Conservation (phyloP, 2,113 vertebrate genomes). For the Hylia prasina region DNA sequence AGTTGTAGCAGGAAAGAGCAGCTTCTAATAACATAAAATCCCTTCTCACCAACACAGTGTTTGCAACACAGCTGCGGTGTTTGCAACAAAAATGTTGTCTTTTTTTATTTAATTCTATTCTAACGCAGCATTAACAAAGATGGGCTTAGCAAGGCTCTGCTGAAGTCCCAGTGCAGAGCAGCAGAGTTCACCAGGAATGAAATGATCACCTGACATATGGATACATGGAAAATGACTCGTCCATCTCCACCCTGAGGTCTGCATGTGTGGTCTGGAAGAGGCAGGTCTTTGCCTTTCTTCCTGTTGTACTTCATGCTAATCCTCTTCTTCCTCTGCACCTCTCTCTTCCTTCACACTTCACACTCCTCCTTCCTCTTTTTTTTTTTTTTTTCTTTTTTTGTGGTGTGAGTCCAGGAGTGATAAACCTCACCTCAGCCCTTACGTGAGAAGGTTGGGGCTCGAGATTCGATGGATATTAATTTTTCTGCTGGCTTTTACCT, state of each 20-base stretch:
- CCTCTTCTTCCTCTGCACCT: background rate
- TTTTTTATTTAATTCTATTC: background rate
- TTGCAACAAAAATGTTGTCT: background rate
- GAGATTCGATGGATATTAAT: background rate
- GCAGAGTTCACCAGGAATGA: background rate
- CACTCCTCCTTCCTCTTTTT: fast-evolving
- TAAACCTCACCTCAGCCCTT: background rate
- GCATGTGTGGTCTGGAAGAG: background rate
- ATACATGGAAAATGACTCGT: background rate
- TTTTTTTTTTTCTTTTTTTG: background rate
- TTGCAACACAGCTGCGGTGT: background rate
- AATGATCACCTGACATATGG: fast-evolving
- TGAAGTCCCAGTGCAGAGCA: background rate
- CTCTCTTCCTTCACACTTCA: background rate
- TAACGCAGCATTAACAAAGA: background rate
- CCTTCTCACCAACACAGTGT: background rate
- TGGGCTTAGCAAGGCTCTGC: background rate
- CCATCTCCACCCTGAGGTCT: background rate
- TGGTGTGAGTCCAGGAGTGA: background rate
- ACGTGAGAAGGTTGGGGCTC: background rate
- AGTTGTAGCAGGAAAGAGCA: background rate
- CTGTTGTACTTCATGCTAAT: background rate
- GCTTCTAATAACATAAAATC: background rate
- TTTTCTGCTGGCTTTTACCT: background rate
- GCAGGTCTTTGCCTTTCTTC: background rate